phyloP scores from a whole-genome alignment of 2,888 invertebrate species.

The Perithous albicinctus region DNA sequence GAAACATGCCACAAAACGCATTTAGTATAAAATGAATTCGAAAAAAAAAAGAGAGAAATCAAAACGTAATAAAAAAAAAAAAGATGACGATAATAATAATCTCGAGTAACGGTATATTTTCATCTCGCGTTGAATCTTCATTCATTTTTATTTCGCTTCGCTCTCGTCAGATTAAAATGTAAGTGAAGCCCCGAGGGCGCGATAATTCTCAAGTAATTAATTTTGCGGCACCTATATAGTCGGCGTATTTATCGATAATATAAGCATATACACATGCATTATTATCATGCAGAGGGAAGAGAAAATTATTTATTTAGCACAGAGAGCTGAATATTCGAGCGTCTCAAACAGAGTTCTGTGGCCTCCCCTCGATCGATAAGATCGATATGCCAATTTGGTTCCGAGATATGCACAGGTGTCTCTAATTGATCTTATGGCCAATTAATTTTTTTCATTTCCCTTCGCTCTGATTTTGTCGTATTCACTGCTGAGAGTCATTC shows the following conservation, averaged over 20 bases:
- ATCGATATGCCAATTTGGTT: conserved; percentile 66
- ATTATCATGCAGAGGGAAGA: conserved; percentile 9
- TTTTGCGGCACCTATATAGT: conserved; percentile 24
- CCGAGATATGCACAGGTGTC: conserved; percentile 58
- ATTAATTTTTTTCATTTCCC: conserved; percentile 59
- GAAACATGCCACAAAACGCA: conserved; percentile 9
- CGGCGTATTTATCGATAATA: conserved; percentile 9
- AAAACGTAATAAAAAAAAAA: conserved; percentile 2
- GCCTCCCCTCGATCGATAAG: conserved; percentile 54
- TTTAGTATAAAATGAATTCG: background rate
- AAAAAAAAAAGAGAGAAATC: conserved; percentile 4
- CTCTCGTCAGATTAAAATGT: conserved; percentile 48
- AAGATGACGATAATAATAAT: conserved; percentile 19
- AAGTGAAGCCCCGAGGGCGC: conserved; percentile 29
- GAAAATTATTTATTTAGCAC: conserved; percentile 52
- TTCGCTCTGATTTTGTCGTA: conserved; percentile 52
- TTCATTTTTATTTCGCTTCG: conserved; percentile 3
- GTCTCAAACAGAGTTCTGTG: background rate
- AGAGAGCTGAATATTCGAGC: conserved; percentile 7
- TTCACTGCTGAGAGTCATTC: conserved; percentile 16
- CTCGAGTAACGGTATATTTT: conserved; percentile 26
- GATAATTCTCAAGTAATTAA: conserved; percentile 50
- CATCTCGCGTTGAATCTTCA: conserved; percentile 38
- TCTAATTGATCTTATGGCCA: conserved; percentile 65
- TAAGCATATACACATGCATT: background rate